A percentile compares a stretch with the other conserved stretches of the same genome.
Conservation (phyloP, 2,113 vertebrate genomes). For the Siphamia tubifer region DNA sequence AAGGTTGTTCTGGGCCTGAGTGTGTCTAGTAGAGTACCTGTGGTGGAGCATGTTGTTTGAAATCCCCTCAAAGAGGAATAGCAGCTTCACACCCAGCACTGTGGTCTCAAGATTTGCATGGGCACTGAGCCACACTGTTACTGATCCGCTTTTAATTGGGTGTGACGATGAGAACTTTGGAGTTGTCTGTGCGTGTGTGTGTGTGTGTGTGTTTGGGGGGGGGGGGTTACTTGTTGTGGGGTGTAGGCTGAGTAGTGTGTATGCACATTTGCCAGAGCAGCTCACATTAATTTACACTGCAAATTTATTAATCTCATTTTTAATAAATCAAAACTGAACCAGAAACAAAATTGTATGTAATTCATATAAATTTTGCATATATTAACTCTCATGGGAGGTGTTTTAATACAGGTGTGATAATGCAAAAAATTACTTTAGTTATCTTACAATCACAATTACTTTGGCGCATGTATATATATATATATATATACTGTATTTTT, state of each 20-base stretch:
- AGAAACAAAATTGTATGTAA: too few species aligned
- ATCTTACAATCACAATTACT: too few species aligned
- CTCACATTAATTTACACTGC: slow-evolving; percentile 23
- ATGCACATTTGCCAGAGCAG: background rate
- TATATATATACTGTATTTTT: too few species aligned
- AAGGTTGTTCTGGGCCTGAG: background rate
- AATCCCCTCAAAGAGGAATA: slow-evolving; percentile 59
- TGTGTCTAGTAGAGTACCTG: background rate
- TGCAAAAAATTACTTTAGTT: too few species aligned
- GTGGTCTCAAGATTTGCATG: slow-evolving; percentile 75
- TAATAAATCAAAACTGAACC: too few species aligned
- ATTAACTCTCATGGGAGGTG: too few species aligned
- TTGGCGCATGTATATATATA: too few species aligned
- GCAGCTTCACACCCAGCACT: slow-evolving; percentile 49
- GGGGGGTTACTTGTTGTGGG: too few species aligned
- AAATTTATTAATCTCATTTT: too few species aligned
- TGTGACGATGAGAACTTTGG: slow-evolving; percentile 68
- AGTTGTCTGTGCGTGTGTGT: background rate
- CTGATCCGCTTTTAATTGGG: slow-evolving; percentile 74
- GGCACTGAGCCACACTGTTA: slow-evolving; percentile 61
- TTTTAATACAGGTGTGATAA: too few species aligned
- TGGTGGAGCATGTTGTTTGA: slow-evolving; percentile 50
- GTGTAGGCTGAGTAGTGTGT: background rate
- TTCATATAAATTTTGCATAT: too few species aligned
- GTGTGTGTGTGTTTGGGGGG: background rate